Evolutionary conservation across 2,797 vertebrate genomes (phyloP).

Genomic region (Melopsittacus undulatus): DNA sequence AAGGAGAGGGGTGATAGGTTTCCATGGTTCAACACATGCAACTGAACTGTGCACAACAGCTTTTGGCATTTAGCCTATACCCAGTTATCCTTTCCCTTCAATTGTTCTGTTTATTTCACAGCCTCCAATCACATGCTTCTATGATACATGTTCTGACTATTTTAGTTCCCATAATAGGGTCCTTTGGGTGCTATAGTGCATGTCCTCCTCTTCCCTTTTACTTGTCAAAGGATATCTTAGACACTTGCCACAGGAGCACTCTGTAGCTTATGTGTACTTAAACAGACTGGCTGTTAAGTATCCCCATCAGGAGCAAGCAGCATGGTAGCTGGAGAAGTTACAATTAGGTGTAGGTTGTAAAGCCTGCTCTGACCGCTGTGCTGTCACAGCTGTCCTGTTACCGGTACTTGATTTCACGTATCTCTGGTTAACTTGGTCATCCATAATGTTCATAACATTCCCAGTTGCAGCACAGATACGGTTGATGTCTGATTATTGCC

Average conservation of each 20-base stretch:
- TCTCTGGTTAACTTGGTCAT: rapidly evolving
- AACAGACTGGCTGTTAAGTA: neutral
- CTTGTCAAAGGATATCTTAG: neutral
- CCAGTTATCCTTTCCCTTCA: neutral
- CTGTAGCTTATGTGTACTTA: rapidly evolving
- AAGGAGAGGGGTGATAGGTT: rapidly evolving
- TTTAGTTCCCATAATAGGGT: neutral
- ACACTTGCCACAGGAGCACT: neutral
- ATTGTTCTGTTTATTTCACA: rapidly evolving
- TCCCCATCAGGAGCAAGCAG: neutral
- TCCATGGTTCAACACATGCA: rapidly evolving
- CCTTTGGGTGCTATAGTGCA: rapidly evolving
- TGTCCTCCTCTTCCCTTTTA: neutral
- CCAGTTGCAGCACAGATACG: rapidly evolving
- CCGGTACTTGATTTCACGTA: rapidly evolving
- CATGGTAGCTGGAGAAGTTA: neutral
- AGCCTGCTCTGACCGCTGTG: neutral
- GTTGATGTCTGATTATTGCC: neutral
- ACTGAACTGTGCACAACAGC: rapidly evolving
- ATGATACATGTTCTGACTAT: rapidly evolving
- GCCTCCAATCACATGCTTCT: too few species aligned
- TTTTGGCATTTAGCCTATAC: rapidly evolving
- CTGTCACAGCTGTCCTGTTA: neutral
- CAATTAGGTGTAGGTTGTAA: neutral
- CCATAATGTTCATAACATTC: rapidly evolving